Evolutionary conservation across 92 coral and sea anemone species (phyloP), one percentile per base, ranked within the genome.

Genomic region (Porites divaricata): DNA sequence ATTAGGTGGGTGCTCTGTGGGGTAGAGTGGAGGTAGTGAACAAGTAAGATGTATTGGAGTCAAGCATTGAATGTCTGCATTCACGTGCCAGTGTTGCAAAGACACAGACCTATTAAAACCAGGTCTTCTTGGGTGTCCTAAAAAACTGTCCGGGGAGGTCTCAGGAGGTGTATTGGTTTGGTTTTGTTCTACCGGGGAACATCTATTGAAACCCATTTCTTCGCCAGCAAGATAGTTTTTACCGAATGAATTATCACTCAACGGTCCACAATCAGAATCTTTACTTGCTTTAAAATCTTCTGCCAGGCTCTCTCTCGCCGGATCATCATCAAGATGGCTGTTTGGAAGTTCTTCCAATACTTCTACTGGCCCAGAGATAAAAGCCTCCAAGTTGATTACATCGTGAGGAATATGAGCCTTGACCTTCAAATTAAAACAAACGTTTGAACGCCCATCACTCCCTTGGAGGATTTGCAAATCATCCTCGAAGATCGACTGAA

Each of bases 11-110:
- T 75, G 63, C 73, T 89, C 87, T 53, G 88, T 51, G 26, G 99
- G 99, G 79, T 96, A 96, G 51, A 88, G 86, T 2, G 80, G 74
- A 9, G 89, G 95, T n/a, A 96, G 90, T 20, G 86, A 77, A 66
- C 96, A 96, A 56, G 91, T 88, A 8, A 96, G 81, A 70, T 92
- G 63, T 24, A 96, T 87, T 4, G 99, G 98, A 76, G 97, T 91
- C 66, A 96, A 83, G 35, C 88, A 77, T 9, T 83, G 84, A 50
- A 96, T 87, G 9, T 90, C 94, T 26, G 95, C 88, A 79, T 71
- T 85, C 59, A 96, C 81, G 54, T 89, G 92, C 86, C 87, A 78
- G 79, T 95, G 99, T 23, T 76, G 75, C 45, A 86, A 90, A 12
- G 99, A 96, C 65, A 89, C 78, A 51, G 95, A 68, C 19, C 99